These are phyloP conservation scores for Dipus sagitta DNA, from an alignment of 2,797 vertebrate genomes.

Conservation along the genomic window DNA sequence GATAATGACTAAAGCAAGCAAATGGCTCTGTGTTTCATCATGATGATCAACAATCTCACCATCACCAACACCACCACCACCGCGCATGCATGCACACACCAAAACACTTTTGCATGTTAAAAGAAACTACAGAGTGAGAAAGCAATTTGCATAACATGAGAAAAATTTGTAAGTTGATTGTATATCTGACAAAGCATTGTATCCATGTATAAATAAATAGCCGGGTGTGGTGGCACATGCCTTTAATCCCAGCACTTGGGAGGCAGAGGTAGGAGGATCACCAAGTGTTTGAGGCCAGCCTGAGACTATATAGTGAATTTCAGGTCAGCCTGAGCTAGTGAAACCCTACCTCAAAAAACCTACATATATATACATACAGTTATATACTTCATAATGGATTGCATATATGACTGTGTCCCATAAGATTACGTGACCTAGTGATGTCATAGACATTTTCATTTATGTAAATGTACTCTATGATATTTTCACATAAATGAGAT, in stretches of 20 bases:
- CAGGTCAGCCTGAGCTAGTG: too few species aligned
- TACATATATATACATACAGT: background rate
- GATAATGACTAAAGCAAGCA: background rate
- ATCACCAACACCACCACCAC: background rate
- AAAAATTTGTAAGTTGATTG: background rate
- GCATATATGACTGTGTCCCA: background rate
- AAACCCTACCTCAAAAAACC: too few species aligned
- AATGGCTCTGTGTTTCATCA: background rate
- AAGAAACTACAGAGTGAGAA: background rate
- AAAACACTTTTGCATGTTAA: background rate
- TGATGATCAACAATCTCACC: too few species aligned
- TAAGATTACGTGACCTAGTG: background rate
- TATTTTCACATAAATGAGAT: too few species aligned
- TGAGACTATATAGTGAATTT: too few species aligned
- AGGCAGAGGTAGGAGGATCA: too few species aligned
- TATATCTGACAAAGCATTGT: background rate
- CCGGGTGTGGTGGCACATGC: too few species aligned
- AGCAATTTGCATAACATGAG: background rate
- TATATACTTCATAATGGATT: background rate
- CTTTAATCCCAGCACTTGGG: too few species aligned
- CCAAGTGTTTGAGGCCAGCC: too few species aligned
- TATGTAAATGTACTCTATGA: background rate
- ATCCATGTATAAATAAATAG: too few species aligned
- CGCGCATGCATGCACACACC: background rate
- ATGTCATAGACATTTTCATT: background rate